Evolutionary conservation across 2,888 invertebrate species (phyloP), one percentile per base, ranked within the genome.

Genomic region (Amphipoea lucens): DNA sequence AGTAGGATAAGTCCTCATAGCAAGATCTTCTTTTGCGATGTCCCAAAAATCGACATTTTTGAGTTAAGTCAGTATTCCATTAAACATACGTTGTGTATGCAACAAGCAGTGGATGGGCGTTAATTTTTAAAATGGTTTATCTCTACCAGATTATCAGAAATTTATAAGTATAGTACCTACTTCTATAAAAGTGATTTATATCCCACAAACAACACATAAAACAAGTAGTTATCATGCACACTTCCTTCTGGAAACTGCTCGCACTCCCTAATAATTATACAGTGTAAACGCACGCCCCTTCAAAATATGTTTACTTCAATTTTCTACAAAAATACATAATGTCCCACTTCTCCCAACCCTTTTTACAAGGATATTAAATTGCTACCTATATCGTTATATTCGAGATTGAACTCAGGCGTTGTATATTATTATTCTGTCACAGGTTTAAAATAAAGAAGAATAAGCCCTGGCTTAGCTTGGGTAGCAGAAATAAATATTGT

Each of bases 291-390:
- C 60, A 67, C 72, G 54, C 69, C 60, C 48, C n/a, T 70, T 23
- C 65, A 69, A 85, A 86, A 73, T 86, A 65, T 76, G 78, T 86
- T 83, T 78, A 79, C 76, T 70, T 74, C 65, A 83, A 85, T 85
- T 83, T 85, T 74, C 57, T 65, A 66, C 66, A 76, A 79, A 83
- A 76, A 80, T 79, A 80, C 76, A 65, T 57, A 65, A 83, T 76
- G 42, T 63, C 36, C 54, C 65, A 65, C 20, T 63, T 79, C 7
- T 54, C 54, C 42, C 29, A 9, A 29, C 62, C 5, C 20, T 57
- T 66, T 45, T 45, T 74, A 76, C 65, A 71, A 40, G 82, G 65
- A 76, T 78, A 76, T 79, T 51, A 65, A 74, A 68, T 54, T 67
- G 76, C 48, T 78, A 11, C 71, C 11, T 57, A 51, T 65, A 54